Base-by-base conservation (phyloP, 2,797 vertebrate species). In the Lithobates sylvaticus region DNA sequence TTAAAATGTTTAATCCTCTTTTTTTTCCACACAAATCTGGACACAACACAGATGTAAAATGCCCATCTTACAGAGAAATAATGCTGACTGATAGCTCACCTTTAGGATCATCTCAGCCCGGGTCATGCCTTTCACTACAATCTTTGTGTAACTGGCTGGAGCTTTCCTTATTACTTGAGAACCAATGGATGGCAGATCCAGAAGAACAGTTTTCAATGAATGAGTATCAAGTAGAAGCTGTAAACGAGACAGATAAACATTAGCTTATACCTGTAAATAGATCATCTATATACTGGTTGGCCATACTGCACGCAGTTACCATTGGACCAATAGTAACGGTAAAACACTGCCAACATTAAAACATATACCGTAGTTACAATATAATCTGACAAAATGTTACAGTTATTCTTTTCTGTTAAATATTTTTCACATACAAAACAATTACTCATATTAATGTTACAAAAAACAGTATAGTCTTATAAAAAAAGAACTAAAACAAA, bases 31-130 rank as follows among this genome's bases (percentile, higher is more conserved):
- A 54, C 13, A 61, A 61, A 61, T 61, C 7, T 61, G 6, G 21
- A 0, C 18, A 61, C 21, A 23, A 5, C 16, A 23, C 21, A 5
- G 2, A 27, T n/a, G 26, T 15, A 27, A 67, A 26, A 29, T 67
- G n/a, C 27, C 18, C 12, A 47, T 26, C 0, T 12, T 42, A 27
- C 42, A 74, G 21, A n/a, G 4, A 74, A 23, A 61, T 21, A 18
- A 6, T 58, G 39, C 10, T 27, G 8, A 39, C 1, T 26, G 23
- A 10, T 23, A 27, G 23, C 81, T 94, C 90, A 99, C 98, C 97
- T 99, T 99, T 67, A 99, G 97, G 93, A 99, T 99, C 98, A 99
- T 99, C 93, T 99, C 98, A 0, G 98, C 98, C n/a, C 98, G 96
- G 36, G 98, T 99, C 98, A 99, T 99, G 92, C 98, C 98, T 92